Base-by-base conservation (phyloP, 2,113 vertebrate genomes). In the Paracanthobrama guichenoti region DNA sequence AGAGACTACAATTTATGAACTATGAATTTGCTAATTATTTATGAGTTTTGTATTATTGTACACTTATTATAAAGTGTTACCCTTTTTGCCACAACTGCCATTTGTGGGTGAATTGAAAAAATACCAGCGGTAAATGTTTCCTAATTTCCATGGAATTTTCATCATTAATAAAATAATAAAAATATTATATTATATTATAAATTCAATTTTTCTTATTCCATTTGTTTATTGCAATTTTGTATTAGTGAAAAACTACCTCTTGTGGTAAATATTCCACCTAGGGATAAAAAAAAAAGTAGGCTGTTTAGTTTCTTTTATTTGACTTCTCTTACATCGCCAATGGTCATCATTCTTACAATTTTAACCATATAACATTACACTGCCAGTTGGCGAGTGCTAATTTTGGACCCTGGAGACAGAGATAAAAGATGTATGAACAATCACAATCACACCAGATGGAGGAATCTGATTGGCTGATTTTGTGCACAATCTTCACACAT, bases 371-470 rank as follows among this genome's bases (percentile, higher is more conserved):
- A 24, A 13, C 11, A 44, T 42, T 44, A 5, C 20, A n/a, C 35
- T 7, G 20, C 11, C 10, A n/a, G 1, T 44, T 42, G 35, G 11
- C 11, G 39, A 44, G 20, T 44, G 20, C 53, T 75, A 0, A 48
- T 31, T 5, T 57, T 39, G 28, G 28, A 77, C 53, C 12, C 50
- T 39, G 28, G 28, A 77, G 42, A 67, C 44, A 42, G 24, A 74
- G 28, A 57, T 14, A 72, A 72, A n/a, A 31, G 5, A 26, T 14
- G 12, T n/a, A 86, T 64, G 72, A 59, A 82, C 57, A 82, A 59
- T 73, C 50, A 18, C 67, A 74, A 67, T 75, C 53, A 22, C 78
- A 46, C 50, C 57, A 79, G 76, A 62, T 79, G 57, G 76, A 62
- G 13, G n/a, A 62, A 62, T 44, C 76, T 62, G 76, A 79, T 79